Base-by-base conservation (phyloP, 1,140 invertebrate species). In the Drosophila ananassae region DNA sequence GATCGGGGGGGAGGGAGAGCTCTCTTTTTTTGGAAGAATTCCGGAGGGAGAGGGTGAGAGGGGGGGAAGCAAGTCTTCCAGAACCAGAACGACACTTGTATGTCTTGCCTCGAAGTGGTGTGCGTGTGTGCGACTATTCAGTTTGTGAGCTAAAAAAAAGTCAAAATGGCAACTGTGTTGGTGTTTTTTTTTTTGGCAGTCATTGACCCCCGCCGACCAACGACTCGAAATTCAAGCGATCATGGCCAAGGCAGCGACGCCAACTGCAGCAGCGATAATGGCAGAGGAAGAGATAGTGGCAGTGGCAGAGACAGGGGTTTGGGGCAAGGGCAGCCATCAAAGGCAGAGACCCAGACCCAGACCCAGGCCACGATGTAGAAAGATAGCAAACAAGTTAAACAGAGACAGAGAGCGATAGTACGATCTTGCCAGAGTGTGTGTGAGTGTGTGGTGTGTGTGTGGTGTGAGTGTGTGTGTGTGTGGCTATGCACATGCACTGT, bases 351-450 rank as follows among this genome's bases (percentile, higher is more conserved):
- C 13, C 51, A 53, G 37, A 30, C 39, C 54, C 39, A 48, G 12
- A 41, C 41, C 13, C 51, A 53, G 37, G 37, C 39, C 54, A 46
- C 73, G 62, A 76, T 85, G 83, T 87, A 87, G 82, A 89, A 87
- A 89, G 83, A 89, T 87, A 87, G 83, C 82, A 87, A 89, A 82
- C 72, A 87, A 87, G 79, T 89, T 87, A 78, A 82, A 79, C 83
- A 89, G 71, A 87, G 74, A 79, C 83, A 89, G 71, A 87, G 74
- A 82, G 62, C 74, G 69, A 87, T 81, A 85, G 78, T 77, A 62
- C 41, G 41, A 44, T 21, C 10, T 3, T 37, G 30, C 2, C 2
- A 28, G 28, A 34, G 58, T 39, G 28, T 25, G 51, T 34, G 62
- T n/a, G n/a, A n/a, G n/a, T n/a, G n/a, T n/a, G n/a, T n/a, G n/a